Conservation (phyloP, 2,113 vertebrate genomes). For the Crotalus horridus region DNA sequence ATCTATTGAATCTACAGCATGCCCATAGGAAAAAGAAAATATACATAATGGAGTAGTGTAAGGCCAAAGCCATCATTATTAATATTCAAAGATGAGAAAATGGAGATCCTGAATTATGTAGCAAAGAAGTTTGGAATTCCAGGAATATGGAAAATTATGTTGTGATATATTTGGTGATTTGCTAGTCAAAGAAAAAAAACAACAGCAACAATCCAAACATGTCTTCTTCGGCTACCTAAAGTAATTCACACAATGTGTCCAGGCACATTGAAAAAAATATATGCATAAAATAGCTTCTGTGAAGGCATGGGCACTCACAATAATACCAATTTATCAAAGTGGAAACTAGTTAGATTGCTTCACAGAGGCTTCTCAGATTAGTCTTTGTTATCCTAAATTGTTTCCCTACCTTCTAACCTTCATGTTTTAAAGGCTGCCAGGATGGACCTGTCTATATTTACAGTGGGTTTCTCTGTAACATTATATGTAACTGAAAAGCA, state of each 20-base stretch:
- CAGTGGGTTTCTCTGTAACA: neutral
- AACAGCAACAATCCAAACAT: neutral
- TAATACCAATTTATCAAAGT: neutral
- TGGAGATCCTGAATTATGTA: neutral
- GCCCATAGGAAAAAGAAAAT: neutral
- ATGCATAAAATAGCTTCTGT: neutral
- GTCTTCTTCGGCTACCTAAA: neutral
- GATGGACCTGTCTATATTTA: neutral
- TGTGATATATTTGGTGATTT: neutral
- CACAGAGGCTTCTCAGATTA: neutral
- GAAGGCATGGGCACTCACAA: neutral
- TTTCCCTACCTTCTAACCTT: neutral
- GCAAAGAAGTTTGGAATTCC: neutral
- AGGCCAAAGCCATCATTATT: neutral
- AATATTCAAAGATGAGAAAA: neutral
- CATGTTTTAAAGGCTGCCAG: neutral
- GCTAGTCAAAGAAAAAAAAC: neutral
- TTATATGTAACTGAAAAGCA: neutral
- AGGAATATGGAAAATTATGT: neutral
- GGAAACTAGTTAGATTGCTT: neutral
- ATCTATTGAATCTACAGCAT: neutral
- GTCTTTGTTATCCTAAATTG: neutral
- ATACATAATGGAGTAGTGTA: neutral
- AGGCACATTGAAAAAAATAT: neutral
- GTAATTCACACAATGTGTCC: neutral